These are phyloP conservation scores for Cottoperca gobio DNA, from an alignment of 2,797 vertebrate genomes.

Conservation along the genomic window DNA sequence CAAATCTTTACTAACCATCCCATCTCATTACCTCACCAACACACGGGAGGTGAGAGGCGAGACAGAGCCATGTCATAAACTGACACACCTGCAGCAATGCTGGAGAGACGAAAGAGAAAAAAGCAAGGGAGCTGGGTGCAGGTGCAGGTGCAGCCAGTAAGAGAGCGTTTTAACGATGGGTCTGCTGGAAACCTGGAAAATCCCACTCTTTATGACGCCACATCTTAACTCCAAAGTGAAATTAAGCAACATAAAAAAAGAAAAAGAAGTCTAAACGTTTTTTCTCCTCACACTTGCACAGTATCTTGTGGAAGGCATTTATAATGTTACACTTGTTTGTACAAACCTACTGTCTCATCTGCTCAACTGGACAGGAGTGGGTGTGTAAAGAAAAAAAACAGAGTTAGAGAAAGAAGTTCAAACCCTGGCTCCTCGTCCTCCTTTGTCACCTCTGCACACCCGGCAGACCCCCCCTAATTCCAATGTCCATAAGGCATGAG, in stretches of 20 bases:
- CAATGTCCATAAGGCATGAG: no score
- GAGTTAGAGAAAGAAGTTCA: neutral
- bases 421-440: neutral
- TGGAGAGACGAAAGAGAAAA: conserved; percentile 1
- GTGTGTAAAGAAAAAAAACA: neutral
- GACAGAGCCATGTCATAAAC: conserved; percentile 40
- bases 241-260: neutral
- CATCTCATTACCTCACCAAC: neutral
- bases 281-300: neutral
- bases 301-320: neutral
- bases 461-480: no score
- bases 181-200: conserved; percentile 30
- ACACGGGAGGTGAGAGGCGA: conserved; percentile 18
- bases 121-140: conserved; percentile 1
- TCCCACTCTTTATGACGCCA: conserved; percentile 30
- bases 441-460: neutral
- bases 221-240: neutral
- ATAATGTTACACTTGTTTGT: neutral
- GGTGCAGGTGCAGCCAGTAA: conserved; percentile 40
- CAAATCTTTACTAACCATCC: neutral
- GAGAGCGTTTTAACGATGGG: conserved; percentile 23
- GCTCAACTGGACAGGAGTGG: neutral
- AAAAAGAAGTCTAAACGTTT: neutral
- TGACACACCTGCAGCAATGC: conserved; percentile 52
- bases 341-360: neutral